Conservation (phyloP, 2,113 vertebrate species). For the Cephalopholis sonnerati region DNA sequence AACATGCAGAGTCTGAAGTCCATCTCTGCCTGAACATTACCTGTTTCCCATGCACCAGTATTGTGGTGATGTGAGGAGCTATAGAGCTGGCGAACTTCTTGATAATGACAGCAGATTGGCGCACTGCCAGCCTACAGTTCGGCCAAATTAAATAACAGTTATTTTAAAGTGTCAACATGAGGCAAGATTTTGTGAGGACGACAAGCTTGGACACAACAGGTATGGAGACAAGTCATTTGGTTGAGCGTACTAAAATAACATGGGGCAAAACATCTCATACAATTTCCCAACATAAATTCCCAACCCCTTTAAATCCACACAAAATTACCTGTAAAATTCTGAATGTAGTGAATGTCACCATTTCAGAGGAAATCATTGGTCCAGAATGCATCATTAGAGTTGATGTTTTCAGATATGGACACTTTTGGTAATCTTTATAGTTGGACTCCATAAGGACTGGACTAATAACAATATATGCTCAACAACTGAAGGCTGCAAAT, state of each 20-base stretch:
- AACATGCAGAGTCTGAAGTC: constrained; percentile 78
- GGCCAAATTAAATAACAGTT: constrained; percentile 66
- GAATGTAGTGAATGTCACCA: neutral
- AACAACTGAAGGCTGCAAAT: neutral
- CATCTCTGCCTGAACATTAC: constrained; percentile 83
- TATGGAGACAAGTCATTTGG: neutral
- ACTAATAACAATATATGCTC: neutral
- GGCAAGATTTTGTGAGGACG: constrained; percentile 9
- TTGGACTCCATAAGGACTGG: neutral
- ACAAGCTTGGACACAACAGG: constrained; percentile 19
- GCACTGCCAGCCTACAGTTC: constrained; percentile 90
- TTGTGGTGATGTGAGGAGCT: constrained; percentile 96
- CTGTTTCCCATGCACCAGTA: constrained; percentile 98
- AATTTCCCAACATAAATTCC: neutral
- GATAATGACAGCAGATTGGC: constrained; percentile 90
- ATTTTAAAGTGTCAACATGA: constrained; percentile 26
- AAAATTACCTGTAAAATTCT: neutral
- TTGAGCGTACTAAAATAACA: neutral
- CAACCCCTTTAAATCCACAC: neutral
- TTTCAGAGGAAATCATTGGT: neutral
- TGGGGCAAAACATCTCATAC: neutral
- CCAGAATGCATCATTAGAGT: neutral
- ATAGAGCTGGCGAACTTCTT: constrained; percentile 96
- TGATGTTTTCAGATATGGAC: neutral
- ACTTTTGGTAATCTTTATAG: neutral